Base-by-base conservation (phyloP, 2,797 vertebrate genomes). In the Menidia menidia region DNA sequence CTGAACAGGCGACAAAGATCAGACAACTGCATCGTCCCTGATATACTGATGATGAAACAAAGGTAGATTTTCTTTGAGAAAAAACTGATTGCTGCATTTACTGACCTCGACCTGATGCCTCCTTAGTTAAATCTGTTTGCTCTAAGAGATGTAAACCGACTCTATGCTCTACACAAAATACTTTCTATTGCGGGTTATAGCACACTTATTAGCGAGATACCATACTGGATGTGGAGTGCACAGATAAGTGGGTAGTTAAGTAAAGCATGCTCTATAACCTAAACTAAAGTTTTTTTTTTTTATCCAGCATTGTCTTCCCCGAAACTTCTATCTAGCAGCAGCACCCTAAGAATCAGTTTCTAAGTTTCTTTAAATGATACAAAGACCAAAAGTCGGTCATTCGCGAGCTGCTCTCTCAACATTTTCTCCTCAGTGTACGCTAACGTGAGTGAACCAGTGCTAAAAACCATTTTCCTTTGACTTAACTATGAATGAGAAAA, bases 221-320 rank as follows among this genome's bases (percentile, higher is more conserved):
- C 82, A 73, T 83, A 87, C 73, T 81, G 77, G 81, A 79, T 67
- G 48, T 86, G 82, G 71, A 78, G 64, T 71, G 85, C 64, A 77
- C 64, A 85, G 87, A 83, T 82, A 78, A 68, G 71, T 82, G 66
- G 64, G 67, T 74, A 69, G 78, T 71, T 77, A 88, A 81, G 71
- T 77, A 87, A 91, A 89, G 86, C 91, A 92, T 93, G 91, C 89
- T 77, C 75, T 82, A 78, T 63, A 64, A 89, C 91, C 86, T 87
- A 90, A 91, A 90, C 87, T 82, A 89, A 87, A 89, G 84, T 85
- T 87, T 80, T 76, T 71, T 80, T 85, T 87, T 81, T 76, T 71
- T 80, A 64, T 73, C 75, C 85, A 76, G 68, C 57, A 77, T 78
- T 45, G 68, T 78, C 72, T 77, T 83, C 55, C 66, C 58, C 60